Evolutionary conservation across 2,797 vertebrate genomes (phyloP), one percentile per base, ranked within the genome.

Genomic region (Hoplostethus atlanticus): DNA sequence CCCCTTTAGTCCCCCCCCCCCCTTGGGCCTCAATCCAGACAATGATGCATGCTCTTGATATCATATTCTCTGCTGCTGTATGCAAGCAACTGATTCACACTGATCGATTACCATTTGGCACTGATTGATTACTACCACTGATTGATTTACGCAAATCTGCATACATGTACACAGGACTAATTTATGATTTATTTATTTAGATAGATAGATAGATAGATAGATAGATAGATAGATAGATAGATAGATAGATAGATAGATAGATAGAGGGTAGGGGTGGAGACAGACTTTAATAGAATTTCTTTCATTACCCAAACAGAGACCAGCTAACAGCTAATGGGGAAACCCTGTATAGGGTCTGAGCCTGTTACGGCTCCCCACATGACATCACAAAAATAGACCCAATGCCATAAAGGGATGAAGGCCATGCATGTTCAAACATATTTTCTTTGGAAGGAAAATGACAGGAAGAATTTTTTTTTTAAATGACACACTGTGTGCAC

Each of bases 391-490:
- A 60, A 64, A 25, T 54, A 61, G 58, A 28, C 30, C 31, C 42
- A 4, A 13, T 0, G 54, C 68, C 30, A 6, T 55, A 36, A 46
- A 71, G 71, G 51, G 53, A 52, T 44, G 51, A 80, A 71, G 68
- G 77, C 79, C 70, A 59, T 54, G 59, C 40, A 47, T 70, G 64
- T 76, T 50, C 55, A 46, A 81, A 68, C 17, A 40, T 25, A 25
- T 48, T 48, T 15, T 30, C 6, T 58, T 52, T 1, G 21, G 17
- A 28, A 65, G 56, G 12, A 52, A 65, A 54, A 57, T 16, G 10
- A 64, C 6, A 44, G 21, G 21, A 21, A 21, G 21, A n/a, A n/a
- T n/a, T n/a, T n/a, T n/a, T n/a, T n/a, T n/a, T n/a, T n/a, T n/a
- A n/a, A n/a, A 36, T 31, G 8, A 30, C 6, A 31, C 38, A 55